Evolutionary conservation across 1,140 invertebrate species (phyloP).

Genomic region (Drosophila melanogaster): Release_6_plus_ISO1_MT NT_033777.3:6759001-6759500

Average conservation of each 20-base stretch:
- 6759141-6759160: slow-evolving; percentile 73
- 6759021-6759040: background rate
- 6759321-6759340: slow-evolving; percentile 3
- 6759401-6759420: slow-evolving; percentile 68
- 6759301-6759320: slow-evolving; percentile 17
- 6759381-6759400: slow-evolving; percentile 57
- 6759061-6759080: background rate
- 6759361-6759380: slow-evolving; percentile 71
- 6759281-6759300: slow-evolving; percentile 21
- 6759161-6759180: slow-evolving; percentile 51
- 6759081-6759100: background rate
- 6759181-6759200: slow-evolving; percentile 54
- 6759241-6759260: slow-evolving; percentile 80
- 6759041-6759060: background rate
- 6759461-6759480: slow-evolving; percentile 2
- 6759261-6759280: slow-evolving; percentile 79
- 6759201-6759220: slow-evolving; percentile 61
- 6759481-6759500: background rate
- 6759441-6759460: slow-evolving; percentile 54
- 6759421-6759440: slow-evolving; percentile 43
- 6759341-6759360: slow-evolving; percentile 1
- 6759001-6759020: background rate
- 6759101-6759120: slow-evolving; percentile 78
- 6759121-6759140: slow-evolving; percentile 78
- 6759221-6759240: slow-evolving; percentile 70